phyloP scores from a whole-genome alignment of 2,113 vertebrate species.

The Aphelocoma coerulescens region DNA sequence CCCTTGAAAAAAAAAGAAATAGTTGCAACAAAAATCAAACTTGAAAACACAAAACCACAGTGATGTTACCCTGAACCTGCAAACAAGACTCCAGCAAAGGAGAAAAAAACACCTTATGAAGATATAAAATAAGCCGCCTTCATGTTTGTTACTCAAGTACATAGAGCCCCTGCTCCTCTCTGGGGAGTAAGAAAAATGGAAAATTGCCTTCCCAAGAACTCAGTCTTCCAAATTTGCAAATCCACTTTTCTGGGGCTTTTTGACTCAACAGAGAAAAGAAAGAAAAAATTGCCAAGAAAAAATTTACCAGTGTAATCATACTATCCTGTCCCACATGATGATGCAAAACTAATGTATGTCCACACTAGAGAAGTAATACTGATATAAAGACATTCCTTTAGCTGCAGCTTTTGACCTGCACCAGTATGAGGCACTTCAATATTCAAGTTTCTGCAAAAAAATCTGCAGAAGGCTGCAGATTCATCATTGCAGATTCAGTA shows the following conservation, averaged over 20 bases:
- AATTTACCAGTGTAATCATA: background rate
- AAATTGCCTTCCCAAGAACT: background rate
- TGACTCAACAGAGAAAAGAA: background rate
- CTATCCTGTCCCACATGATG: background rate
- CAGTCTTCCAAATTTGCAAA: background rate
- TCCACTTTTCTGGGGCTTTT: background rate
- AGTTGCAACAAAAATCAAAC: background rate
- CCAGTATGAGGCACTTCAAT: background rate
- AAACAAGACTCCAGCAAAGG: background rate
- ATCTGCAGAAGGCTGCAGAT: background rate
- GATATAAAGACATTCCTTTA: background rate
- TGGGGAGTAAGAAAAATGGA: background rate
- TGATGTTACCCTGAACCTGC: background rate
- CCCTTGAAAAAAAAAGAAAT: background rate
- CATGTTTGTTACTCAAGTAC: background rate
- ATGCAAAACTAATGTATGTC: background rate
- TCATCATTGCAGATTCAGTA: background rate
- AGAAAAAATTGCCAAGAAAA: background rate
- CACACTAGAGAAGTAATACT: background rate
- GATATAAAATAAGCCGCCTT: background rate
- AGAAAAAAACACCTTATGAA: background rate
- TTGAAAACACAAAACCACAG: background rate
- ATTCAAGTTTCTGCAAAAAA: background rate
- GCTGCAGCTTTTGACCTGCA: background rate
- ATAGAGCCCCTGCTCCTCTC: background rate